Evolutionary conservation across 1,140 invertebrate species (phyloP), one percentile per base, ranked within the genome.

Genomic region (Conus betulinus): DNA sequence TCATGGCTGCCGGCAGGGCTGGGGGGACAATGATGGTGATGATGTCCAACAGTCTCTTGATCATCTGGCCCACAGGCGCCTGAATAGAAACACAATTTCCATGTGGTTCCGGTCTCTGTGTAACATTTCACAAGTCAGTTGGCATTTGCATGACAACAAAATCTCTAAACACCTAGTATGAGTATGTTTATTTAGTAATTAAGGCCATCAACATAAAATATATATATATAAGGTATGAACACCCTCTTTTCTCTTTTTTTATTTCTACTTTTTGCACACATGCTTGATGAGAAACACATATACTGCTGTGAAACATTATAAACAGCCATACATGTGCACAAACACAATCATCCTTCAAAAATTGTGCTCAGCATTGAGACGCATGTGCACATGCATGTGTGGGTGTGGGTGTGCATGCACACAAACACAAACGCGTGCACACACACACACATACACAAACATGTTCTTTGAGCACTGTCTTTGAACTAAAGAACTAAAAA

Each of bases 11-110:
- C n/a, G 98, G 98, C 51, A 99, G 94, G 7, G 98, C 98, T n/a
- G 99, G 98, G 6, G 98, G 98, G 6, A 99, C 98, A 13, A 98
- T 98, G 86, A 99, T 99, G 0, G 98, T 99, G 17, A 99, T 97
- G 74, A 99, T 97, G 95, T 99, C 99, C 83, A 99, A 95, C 2
- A 98, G 97, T 93, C 98, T 97, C 4, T 98, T 96, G 1, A 97
- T 95, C 76, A 97, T 97, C 15, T 91, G 90, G 23, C 85, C 85
- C 3, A 88, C 67, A n/a, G 88, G 53, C 60, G 92, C 90, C 93
- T 94, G 85, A 20, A 91, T 89, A 52, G 87, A 25, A 78, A 60
- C 15, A 60, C 57, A 60, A 79, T 27, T 39, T 51, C 76, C 20
- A 5, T 79, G 76, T 79, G 3, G 39, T 79, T 79, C 39, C 0